These are phyloP conservation scores for Aptenodytes forsteri DNA, from an alignment of 2,113 vertebrate species.

Conservation along the genomic window DNA sequence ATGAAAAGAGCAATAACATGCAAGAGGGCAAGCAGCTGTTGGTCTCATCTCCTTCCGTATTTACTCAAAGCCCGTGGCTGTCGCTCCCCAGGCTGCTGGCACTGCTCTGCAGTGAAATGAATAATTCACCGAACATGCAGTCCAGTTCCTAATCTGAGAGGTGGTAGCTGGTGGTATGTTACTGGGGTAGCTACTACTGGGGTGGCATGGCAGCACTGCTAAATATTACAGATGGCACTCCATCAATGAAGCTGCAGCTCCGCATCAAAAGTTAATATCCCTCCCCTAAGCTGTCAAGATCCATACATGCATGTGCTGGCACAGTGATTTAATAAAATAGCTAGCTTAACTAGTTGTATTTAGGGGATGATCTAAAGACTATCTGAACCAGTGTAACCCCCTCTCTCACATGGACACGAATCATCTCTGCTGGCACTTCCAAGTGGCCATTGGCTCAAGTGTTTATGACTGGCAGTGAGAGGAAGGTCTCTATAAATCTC, in stretches of 20 bases:
- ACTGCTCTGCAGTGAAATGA: neutral
- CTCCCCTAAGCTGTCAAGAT: neutral
- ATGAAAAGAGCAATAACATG: fast-evolving
- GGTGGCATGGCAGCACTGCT: neutral
- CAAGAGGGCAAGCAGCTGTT: neutral
- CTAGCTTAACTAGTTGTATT: neutral
- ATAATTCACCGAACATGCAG: neutral
- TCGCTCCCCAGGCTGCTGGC: neutral
- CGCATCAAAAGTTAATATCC: neutral
- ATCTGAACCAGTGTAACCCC: neutral
- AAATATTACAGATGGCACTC: neutral
- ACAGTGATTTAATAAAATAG: neutral
- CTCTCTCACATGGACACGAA: fast-evolving
- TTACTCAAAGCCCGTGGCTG: neutral
- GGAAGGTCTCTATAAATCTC: neutral
- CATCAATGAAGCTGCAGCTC: neutral
- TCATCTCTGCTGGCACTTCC: neutral
- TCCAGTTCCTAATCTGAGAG: neutral
- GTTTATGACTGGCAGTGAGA: neutral
- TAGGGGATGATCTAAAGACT: neutral
- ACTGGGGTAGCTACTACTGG: neutral
- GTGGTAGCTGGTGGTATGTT: neutral
- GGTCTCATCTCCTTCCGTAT: neutral
- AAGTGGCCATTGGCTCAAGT: neutral
- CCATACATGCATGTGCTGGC: neutral